These are phyloP conservation scores for Arge pagana DNA, from an alignment of 2,888 invertebrate genomes.

Conservation along the genomic window DNA sequence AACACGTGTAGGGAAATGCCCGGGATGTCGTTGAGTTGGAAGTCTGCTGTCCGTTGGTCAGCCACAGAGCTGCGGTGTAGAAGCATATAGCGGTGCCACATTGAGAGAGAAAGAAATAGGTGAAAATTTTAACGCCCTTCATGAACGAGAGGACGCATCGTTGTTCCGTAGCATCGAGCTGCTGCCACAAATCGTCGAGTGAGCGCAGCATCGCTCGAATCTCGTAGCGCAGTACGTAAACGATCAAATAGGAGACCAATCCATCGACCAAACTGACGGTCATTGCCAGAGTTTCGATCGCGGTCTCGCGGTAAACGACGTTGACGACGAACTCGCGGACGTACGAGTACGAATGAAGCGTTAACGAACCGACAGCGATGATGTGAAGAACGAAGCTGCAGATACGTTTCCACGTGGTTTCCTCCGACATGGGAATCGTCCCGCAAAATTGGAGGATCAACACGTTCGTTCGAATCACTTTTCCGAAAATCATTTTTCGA, in stretches of 20 bases:
- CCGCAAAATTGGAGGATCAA: constrained; percentile 4
- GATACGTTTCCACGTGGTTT: background rate
- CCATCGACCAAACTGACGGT: constrained; percentile 24
- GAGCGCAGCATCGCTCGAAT: constrained; percentile 25
- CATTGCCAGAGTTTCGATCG: constrained; percentile 28
- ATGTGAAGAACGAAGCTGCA: background rate
- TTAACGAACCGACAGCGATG: background rate
- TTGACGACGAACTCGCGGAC: background rate
- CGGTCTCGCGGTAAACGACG: constrained; percentile 9
- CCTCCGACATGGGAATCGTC: background rate
- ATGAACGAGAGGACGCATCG: constrained; percentile 20
- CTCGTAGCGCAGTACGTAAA: constrained; percentile 10
- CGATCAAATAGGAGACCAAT: constrained; percentile 19
- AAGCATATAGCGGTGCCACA: constrained; percentile 30
- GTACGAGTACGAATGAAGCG: background rate
- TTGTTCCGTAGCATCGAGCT: constrained; percentile 25
- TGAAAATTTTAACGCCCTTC: constrained; percentile 26
- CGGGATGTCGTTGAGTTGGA: constrained; percentile 26
- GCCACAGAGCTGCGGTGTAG: constrained; percentile 25
- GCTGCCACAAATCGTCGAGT: constrained; percentile 33
- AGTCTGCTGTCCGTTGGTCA: constrained; percentile 21
- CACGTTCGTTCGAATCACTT: background rate
- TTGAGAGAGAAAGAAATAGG: constrained; percentile 29
- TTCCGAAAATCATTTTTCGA: no score
- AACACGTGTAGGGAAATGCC: constrained; percentile 32